These are phyloP conservation scores for Tipula vernalis DNA, from an alignment of 2,888 invertebrate genomes.

Conservation along the genomic window DNA sequence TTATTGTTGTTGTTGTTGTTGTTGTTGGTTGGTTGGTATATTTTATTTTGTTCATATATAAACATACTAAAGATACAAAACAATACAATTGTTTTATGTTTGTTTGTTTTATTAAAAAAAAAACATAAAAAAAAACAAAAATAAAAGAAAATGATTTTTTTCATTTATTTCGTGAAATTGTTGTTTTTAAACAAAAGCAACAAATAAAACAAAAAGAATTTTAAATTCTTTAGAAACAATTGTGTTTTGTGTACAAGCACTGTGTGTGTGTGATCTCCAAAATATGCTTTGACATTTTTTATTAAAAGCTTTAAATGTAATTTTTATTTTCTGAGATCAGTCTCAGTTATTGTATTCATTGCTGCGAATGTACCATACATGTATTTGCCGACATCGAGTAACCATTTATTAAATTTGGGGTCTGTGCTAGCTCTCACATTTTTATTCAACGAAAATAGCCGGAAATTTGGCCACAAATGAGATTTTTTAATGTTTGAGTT, in stretches of 20 bases:
- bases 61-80: neutral
- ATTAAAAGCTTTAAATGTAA: neutral
- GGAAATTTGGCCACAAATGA: too few relatives aligned
- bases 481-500: too few relatives aligned
- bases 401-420: too few relatives aligned
- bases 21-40: neutral
- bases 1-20: too few relatives aligned
- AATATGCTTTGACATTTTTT: too few relatives aligned
- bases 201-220: neutral
- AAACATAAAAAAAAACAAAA: neutral
- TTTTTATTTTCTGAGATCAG: neutral
- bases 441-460: too few relatives aligned
- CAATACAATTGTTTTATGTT: neutral
- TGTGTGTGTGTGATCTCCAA: too few relatives aligned
- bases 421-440: too few relatives aligned
- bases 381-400: too few relatives aligned
- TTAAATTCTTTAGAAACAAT: neutral
- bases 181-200: neutral
- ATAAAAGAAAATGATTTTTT: neutral
- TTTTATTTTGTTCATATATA: neutral
- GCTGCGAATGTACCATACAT: too few relatives aligned
- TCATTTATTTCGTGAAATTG: neutral
- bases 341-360: too few relatives aligned
- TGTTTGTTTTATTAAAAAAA: conserved; percentile 4
- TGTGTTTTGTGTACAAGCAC: too few relatives aligned